Conservation (phyloP, 2,113 vertebrate genomes). For the Chelonoidis abingdonii region DNA sequence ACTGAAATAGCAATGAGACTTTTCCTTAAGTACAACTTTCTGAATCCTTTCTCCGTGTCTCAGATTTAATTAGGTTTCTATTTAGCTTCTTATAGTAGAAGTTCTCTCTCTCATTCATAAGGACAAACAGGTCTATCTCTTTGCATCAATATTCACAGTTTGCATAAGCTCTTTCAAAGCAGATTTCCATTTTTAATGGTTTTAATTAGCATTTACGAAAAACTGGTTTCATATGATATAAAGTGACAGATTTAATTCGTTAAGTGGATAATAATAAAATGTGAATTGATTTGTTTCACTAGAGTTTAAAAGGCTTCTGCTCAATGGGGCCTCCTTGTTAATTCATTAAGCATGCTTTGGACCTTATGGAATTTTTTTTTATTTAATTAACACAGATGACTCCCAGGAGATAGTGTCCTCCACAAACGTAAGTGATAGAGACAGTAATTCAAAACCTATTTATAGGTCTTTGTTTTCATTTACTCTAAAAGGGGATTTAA, state of each 20-base stretch:
- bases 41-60: background rate
- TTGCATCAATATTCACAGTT: slow-evolving; percentile 69
- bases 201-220: slow-evolving; percentile 77
- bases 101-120: slow-evolving; percentile 45
- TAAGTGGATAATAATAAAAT: slow-evolving; percentile 78
- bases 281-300: slow-evolving; percentile 75
- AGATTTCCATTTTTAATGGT: slow-evolving; percentile 75
- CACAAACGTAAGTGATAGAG: slow-evolving; percentile 59
- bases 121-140: slow-evolving; percentile 60
- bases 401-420: slow-evolving; percentile 67
- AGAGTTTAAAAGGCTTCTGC: slow-evolving; percentile 75
- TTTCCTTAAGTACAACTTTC: background rate
- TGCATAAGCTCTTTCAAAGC: slow-evolving; percentile 65
- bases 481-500: slow-evolving; percentile 62
- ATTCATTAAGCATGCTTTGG: slow-evolving; percentile 77
- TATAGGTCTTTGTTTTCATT: slow-evolving; percentile 67
- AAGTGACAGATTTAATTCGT: slow-evolving; percentile 77
- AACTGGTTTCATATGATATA: slow-evolving; percentile 73
- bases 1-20: background rate
- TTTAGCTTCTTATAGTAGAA: slow-evolving; percentile 1
- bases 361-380: slow-evolving; percentile 59
- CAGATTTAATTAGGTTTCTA: fast-evolving
- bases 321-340: slow-evolving; percentile 69
- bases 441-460: slow-evolving; percentile 72
- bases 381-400: slow-evolving; percentile 77